Percentiles rank a stretch among this genome's conserved stretches.
These are phyloP conservation scores for Halyomorpha halys DNA, from an alignment of 1,140 invertebrate species.

Conservation along the genomic window DNA sequence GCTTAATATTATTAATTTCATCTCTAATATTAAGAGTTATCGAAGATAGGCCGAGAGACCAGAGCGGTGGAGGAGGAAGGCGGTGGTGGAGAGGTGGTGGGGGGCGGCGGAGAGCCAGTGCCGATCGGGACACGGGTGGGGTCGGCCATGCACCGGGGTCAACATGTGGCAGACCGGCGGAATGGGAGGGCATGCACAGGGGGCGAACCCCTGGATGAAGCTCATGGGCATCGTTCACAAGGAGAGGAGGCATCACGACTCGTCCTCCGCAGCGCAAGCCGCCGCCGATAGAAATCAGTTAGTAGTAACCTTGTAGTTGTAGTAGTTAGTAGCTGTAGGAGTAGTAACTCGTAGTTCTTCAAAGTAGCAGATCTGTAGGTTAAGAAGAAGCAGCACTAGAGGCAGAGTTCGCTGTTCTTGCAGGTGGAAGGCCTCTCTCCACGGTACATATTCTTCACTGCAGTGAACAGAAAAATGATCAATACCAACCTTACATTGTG, in stretches of 20 bases:
- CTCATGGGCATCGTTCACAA: conserved; percentile 71
- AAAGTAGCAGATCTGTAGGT: too few species aligned
- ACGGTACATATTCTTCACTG: too few species aligned
- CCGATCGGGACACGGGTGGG: not conserved
- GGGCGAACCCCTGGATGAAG: conserved; percentile 71
- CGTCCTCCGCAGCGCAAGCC: conserved; percentile 20
- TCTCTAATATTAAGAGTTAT: too few species aligned
- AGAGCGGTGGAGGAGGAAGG: conserved; percentile 6
- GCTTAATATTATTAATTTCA: too few species aligned
- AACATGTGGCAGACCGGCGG: conserved; percentile 67
- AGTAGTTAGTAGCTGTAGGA: too few species aligned
- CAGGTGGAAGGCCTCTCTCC: too few species aligned
- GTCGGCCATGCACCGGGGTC: conserved; percentile 26
- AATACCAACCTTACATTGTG: too few species aligned
- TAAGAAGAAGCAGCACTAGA: too few species aligned
- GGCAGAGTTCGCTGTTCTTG: too few species aligned
- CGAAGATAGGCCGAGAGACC: too few species aligned
- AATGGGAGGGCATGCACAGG: conserved; percentile 61
- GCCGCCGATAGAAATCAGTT: conserved; percentile 29
- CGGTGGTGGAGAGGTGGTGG: not conserved
- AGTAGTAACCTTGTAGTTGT: not conserved
- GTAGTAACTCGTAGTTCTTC: too few species aligned
- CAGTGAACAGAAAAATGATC: too few species aligned
- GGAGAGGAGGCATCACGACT: conserved; percentile 42
- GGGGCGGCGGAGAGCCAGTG: not conserved